phyloP scores from a whole-genome alignment of 2,888 invertebrate species.

The Xylocampa areola region DNA sequence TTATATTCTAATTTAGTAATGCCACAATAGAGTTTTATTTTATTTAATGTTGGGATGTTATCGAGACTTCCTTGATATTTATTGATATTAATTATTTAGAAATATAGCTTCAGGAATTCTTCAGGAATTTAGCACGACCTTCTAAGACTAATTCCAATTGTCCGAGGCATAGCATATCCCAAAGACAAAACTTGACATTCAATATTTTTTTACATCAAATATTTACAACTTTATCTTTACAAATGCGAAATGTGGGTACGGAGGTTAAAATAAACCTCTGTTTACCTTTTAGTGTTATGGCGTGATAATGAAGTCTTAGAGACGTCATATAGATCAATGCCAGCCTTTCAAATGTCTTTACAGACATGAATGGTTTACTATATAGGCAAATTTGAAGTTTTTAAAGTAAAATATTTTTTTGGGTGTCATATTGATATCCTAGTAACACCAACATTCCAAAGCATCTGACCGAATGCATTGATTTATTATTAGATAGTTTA shows the following conservation, averaged over 20 bases:
- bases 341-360: too few relatives aligned
- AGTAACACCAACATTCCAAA: too few relatives aligned
- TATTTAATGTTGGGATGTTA: background rate
- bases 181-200: background rate
- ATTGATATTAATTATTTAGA: background rate
- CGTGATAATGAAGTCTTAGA: background rate
- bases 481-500: too few relatives aligned
- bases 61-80: too few relatives aligned
- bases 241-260: background rate
- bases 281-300: background rate
- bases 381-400: too few relatives aligned
- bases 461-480: too few relatives aligned
- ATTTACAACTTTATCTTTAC: slow-evolving; percentile 30
- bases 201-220: slow-evolving; percentile 18
- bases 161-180: background rate
- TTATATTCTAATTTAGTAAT: slow-evolving; percentile 35
- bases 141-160: background rate
- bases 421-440: too few relatives aligned
- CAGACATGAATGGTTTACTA: too few relatives aligned
- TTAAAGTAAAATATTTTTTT: too few relatives aligned
- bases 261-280: background rate
- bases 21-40: slow-evolving; percentile 17
- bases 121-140: slow-evolving; percentile 10
- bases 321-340: too few relatives aligned
- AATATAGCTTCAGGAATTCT: slow-evolving; percentile 1